phyloP scores from a whole-genome alignment of 1,140 invertebrate species.

The Mya arenaria region DNA sequence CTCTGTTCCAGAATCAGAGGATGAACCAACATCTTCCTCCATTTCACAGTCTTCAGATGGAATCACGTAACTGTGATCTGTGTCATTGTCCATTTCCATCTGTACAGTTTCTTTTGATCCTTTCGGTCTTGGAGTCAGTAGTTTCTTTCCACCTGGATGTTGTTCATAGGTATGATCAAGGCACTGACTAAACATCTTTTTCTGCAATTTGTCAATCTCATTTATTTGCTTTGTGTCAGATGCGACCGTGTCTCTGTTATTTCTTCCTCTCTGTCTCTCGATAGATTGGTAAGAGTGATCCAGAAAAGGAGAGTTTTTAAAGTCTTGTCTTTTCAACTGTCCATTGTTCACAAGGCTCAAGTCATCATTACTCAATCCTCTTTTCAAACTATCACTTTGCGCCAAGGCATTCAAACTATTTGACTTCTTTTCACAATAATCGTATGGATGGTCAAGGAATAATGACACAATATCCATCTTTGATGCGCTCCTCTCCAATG shows the following conservation, averaged over 20 bases:
- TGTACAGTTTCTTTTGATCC: no score
- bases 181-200: no score
- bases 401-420: no score
- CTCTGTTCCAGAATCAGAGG: constrained; percentile 34
- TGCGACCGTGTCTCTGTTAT: no score
- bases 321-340: constrained; percentile 32
- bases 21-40: neutral
- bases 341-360: neutral
- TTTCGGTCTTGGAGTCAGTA: no score
- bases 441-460: constrained; percentile 26
- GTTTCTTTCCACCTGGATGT: no score
- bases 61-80: constrained; percentile 41
- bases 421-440: neutral
- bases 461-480: no score
- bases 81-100: no score
- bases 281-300: constrained; percentile 36
- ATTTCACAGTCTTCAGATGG: neutral
- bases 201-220: no score
- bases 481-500: neutral
- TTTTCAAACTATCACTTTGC: constrained; percentile 22
- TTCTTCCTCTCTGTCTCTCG: neutral
- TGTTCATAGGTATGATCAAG: no score
- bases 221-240: no score
- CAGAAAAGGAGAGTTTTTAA: constrained; percentile 40
- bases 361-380: constrained; percentile 36